Conservation (phyloP, 2,888 invertebrate genomes). For the Timema cristinae region DNA sequence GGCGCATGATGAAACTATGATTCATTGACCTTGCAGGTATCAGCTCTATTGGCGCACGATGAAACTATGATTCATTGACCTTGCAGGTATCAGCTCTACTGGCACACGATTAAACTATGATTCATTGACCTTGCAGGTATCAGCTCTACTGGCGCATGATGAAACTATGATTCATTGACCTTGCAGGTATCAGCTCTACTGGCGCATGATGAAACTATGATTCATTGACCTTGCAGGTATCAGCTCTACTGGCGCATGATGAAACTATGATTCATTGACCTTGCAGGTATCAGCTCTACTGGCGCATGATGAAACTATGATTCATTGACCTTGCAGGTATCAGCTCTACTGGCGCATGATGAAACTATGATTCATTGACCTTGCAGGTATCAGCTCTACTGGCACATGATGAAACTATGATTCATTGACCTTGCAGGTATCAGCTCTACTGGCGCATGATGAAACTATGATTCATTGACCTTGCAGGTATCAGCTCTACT, state of each 20-base stretch:
- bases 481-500: slow-evolving; percentile 60
- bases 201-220: slow-evolving; percentile 52
- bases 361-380: too few species aligned
- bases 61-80: too few species aligned
- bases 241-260: slow-evolving; percentile 67
- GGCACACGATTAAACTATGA: slow-evolving; percentile 52
- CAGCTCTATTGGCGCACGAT: slow-evolving; percentile 67
- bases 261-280: too few species aligned
- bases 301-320: slow-evolving; percentile 52
- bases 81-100: slow-evolving; percentile 60
- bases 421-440: slow-evolving; percentile 44
- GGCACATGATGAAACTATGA: slow-evolving; percentile 52
- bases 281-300: slow-evolving; percentile 60
- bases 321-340: slow-evolving; percentile 44
- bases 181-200: slow-evolving; percentile 60
- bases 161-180: too few species aligned
- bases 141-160: slow-evolving; percentile 67
- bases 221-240: slow-evolving; percentile 44
- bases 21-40: slow-evolving; percentile 44
- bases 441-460: slow-evolving; percentile 67
- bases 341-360: slow-evolving; percentile 67
- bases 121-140: slow-evolving; percentile 44
- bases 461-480: too few species aligned
- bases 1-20: slow-evolving; percentile 52
- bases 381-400: slow-evolving; percentile 60